These are phyloP conservation scores for Acromyrmex echinatior DNA, from an alignment of 1,140 invertebrate genomes.

Conservation along the genomic window DNA sequence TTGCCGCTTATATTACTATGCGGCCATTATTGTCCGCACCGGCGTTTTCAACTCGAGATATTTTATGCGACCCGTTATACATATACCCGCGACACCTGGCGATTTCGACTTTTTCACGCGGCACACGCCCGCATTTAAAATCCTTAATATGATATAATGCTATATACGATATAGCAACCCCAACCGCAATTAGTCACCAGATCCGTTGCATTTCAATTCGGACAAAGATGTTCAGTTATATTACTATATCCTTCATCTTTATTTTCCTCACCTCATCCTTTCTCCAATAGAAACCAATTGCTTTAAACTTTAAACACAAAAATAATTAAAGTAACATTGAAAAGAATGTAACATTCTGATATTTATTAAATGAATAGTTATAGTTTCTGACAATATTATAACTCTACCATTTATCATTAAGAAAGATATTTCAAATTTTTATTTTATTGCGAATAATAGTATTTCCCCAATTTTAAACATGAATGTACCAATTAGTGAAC, in stretches of 20 bases:
- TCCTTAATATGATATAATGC: constrained; percentile 30
- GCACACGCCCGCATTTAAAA: constrained; percentile 27
- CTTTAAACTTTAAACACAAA: background rate
- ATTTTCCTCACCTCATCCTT: background rate
- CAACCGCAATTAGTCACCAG: constrained; percentile 40
- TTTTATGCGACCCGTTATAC: constrained; percentile 41
- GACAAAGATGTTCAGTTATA: constrained; percentile 6
- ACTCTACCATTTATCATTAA: background rate
- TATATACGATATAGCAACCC: constrained; percentile 23
- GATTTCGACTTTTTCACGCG: constrained; percentile 47
- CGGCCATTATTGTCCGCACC: constrained; percentile 25
- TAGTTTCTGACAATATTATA: background rate
- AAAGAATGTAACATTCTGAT: background rate
- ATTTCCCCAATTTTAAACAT: background rate
- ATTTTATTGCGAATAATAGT: background rate
- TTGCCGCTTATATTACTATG: constrained; percentile 38
- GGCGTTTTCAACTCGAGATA: constrained; percentile 47
- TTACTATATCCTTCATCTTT: background rate
- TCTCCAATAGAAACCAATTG: background rate
- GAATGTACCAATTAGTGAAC: no score
- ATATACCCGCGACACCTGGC: constrained; percentile 31
- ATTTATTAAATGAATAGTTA: background rate
- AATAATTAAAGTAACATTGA: background rate
- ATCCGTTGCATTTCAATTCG: constrained; percentile 4
- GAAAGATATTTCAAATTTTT: background rate